Base-by-base conservation (phyloP, 92 coral and sea anemone genomes). In the Galaxea fascicularis region DNA sequence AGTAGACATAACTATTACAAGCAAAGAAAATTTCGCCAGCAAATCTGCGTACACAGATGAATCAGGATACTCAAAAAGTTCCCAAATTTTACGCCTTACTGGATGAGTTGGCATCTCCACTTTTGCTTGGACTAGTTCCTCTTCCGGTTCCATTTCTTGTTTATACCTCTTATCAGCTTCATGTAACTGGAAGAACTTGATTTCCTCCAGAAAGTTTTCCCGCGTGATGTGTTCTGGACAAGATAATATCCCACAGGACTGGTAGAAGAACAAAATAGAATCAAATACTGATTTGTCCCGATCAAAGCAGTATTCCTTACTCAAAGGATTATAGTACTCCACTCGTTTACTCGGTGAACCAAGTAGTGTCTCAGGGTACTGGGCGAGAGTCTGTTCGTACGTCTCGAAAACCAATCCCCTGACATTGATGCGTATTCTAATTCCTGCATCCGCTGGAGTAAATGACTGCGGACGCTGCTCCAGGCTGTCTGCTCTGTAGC, bases 351-450 rank as follows among this genome's bases (percentile, higher is more conserved):
- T 73, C 8, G 91, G 95, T 11, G 92, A 89, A 31, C 98, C 98
- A 21, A 95, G 88, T 17, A 95, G 82, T 4, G 98, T 95, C 66
- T 95, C 95, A 6, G 98, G 98, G 63, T 94, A 95, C 82, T 92
- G 98, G 18, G 97, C 98, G 45, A 95, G 78, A 29, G 98, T 95
- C 71, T 92, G 93, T 54, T 95, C 98, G 78, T 91, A 95, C 0
- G 98, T 95, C 73, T 95, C 98, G 67, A 95, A 95, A 15, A 89
- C 76, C 91, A 95, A 79, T 18, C 98, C 98, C 22, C 98, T 88
- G 60, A 95, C 98, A 67, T 95, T 95, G 79, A 95, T 94, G 15
- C 88, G 93, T 71, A 94, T 78, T 16, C 98, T 74, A 18, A 82
- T 89, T 26, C 92, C 89, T 6, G 78, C n/a, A 53, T 82, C 86